phyloP scores from a whole-genome alignment of 2,888 invertebrate species.

The Fragum whitleyi region DNA sequence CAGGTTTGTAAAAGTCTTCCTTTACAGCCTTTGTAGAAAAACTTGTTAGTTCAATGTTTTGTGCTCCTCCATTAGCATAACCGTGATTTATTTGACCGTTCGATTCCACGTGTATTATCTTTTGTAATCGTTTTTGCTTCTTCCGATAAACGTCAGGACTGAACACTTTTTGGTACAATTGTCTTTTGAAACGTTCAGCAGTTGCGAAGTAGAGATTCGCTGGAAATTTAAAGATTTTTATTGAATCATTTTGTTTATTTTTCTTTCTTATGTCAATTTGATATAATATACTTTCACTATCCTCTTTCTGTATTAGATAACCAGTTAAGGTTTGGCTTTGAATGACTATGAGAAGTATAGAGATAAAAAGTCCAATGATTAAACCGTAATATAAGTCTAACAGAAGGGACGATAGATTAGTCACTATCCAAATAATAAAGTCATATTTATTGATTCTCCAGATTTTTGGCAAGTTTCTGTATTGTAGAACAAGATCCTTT shows the following conservation, averaged over 20 bases:
- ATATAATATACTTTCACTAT: slow-evolving; percentile 51
- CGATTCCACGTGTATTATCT: not conserved
- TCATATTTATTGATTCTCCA: slow-evolving; percentile 92
- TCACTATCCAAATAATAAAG: slow-evolving; percentile 86
- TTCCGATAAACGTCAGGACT: slow-evolving; percentile 34
- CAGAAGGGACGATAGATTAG: slow-evolving; percentile 70
- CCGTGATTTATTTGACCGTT: not conserved
- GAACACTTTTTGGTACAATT: slow-evolving; percentile 42
- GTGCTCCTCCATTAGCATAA: not conserved
- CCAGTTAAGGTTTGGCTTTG: slow-evolving; percentile 66
- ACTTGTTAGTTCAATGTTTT: not conserved
- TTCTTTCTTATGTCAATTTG: slow-evolving; percentile 1
- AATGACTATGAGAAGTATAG: slow-evolving; percentile 70
- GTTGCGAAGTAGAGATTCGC: slow-evolving; percentile 59
- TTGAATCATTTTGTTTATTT: slow-evolving; percentile 29
- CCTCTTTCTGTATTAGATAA: slow-evolving; percentile 47
- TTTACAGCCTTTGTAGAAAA: not conserved
- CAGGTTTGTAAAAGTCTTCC: slow-evolving; percentile 12
- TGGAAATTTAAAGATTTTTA: slow-evolving; percentile 58
- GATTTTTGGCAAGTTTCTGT: slow-evolving; percentile 89
- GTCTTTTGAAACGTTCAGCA: slow-evolving; percentile 56
- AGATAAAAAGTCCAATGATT: slow-evolving; percentile 71
- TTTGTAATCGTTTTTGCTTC: not conserved
- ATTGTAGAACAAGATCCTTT: slow-evolving; percentile 87
- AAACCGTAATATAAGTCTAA: slow-evolving; percentile 77